Conservation (phyloP, 1,140 invertebrate genomes). For the Listronotus oregonensis region DNA sequence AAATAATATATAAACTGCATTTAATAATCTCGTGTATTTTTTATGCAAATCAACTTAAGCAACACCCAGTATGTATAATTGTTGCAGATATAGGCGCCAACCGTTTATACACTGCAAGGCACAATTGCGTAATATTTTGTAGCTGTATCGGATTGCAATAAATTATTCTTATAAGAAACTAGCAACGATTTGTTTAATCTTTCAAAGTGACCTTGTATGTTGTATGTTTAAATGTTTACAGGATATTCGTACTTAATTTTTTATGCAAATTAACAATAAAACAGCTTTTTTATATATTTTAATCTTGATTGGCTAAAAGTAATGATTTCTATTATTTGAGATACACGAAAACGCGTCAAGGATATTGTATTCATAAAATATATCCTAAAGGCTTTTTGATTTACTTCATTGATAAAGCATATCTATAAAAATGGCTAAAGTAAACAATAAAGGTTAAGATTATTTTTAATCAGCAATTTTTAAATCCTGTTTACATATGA, state of each 20-base stretch:
- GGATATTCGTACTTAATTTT: background rate
- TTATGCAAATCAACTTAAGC: conserved; percentile 10
- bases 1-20: no score
- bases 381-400: no score
- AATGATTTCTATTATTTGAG: no score
- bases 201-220: background rate
- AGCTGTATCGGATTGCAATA: background rate
- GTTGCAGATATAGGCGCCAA: conserved; percentile 9
- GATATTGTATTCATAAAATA: no score
- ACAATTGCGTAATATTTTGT: background rate
- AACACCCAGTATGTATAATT: conserved; percentile 11
- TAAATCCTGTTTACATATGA: no score
- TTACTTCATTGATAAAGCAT: no score
- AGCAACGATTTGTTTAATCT: conserved; percentile 4
- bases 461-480: no score
- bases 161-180: conserved; percentile 1
- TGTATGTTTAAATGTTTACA: background rate
- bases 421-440: no score
- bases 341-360: no score
- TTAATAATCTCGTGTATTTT: conserved; percentile 3
- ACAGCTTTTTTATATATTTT: no score
- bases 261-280: background rate
- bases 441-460: no score
- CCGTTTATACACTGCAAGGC: background rate
- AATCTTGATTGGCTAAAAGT: no score